Evolutionary conservation across 2,888 invertebrate species (phyloP).

Genomic region (Heliconius hortense): DNA sequence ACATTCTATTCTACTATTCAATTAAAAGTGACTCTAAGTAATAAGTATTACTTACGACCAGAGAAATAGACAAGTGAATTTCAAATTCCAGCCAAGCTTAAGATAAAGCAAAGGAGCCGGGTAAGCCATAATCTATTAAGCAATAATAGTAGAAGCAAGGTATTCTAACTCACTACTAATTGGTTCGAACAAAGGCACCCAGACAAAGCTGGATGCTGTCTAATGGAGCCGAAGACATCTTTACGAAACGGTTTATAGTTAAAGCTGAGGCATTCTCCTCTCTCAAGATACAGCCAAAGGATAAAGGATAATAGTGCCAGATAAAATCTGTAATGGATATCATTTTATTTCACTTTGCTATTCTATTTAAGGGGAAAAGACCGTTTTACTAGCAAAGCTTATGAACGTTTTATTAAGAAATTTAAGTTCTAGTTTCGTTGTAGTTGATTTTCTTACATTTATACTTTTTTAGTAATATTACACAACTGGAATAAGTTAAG

Average conservation of each 20-base stretch:
- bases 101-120: constrained; percentile 55
- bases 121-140: constrained; percentile 68
- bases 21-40: neutral
- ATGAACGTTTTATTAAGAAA: constrained; percentile 17
- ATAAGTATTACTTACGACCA: constrained; percentile 7
- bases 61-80: constrained; percentile 30
- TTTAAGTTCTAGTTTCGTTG: neutral
- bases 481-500: neutral
- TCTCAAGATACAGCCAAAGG: constrained; percentile 39
- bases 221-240: constrained; percentile 62
- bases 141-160: constrained; percentile 56
- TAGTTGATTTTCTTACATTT: neutral
- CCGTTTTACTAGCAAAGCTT: constrained; percentile 14
- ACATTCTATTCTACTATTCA: neutral
- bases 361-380: constrained; percentile 26
- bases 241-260: constrained; percentile 49
- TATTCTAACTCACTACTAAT: constrained; percentile 54
- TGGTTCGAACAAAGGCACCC: constrained; percentile 68
- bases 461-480: neutral
- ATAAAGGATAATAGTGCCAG: constrained; percentile 40
- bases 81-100: constrained; percentile 36
- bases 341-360: constrained; percentile 38
- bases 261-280: constrained; percentile 41
- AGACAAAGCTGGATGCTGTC: constrained; percentile 55
- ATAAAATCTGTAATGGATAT: constrained; percentile 40